These are phyloP conservation scores for Tubulanus polymorphus DNA, from an alignment of 2,888 invertebrate genomes.

Conservation along the genomic window DNA sequence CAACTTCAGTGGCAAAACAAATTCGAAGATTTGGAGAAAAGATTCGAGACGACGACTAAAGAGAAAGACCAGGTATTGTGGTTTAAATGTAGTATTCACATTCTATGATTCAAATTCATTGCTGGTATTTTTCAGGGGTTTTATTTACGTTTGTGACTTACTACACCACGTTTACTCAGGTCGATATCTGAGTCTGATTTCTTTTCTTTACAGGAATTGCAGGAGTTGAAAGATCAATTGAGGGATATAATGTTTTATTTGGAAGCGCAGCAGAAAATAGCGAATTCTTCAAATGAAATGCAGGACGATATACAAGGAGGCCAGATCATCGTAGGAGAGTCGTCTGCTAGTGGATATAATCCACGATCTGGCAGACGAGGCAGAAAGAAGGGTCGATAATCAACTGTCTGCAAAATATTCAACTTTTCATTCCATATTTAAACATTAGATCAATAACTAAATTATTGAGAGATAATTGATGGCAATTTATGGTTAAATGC, in stretches of 20 bases:
- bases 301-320: conserved; percentile 57
- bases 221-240: conserved; percentile 84
- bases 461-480: too few species aligned
- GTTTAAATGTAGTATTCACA: too few species aligned
- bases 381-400: background rate
- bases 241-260: conserved; percentile 96
- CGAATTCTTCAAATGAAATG: conserved; percentile 28
- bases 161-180: background rate
- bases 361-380: background rate
- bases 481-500: too few species aligned
- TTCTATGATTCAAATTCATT: too few species aligned
- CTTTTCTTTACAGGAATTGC: conserved; percentile 60
- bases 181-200: conserved; percentile 1
- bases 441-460: too few species aligned
- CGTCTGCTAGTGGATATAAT: background rate
- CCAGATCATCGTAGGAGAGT: conserved; percentile 59
- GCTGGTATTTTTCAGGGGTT: too few species aligned
- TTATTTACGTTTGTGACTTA: too few species aligned
- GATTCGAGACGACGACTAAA: conserved; percentile 29
- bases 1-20: conserved; percentile 63
- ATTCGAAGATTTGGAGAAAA: conserved; percentile 32
- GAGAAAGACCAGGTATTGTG: conserved; percentile 50
- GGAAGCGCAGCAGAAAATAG: conserved; percentile 70
- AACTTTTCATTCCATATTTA: too few species aligned
- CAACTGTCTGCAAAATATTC: too few species aligned